Evolutionary conservation across 2,113 vertebrate genomes (phyloP).

Genomic region (Platanista minor): DNA sequence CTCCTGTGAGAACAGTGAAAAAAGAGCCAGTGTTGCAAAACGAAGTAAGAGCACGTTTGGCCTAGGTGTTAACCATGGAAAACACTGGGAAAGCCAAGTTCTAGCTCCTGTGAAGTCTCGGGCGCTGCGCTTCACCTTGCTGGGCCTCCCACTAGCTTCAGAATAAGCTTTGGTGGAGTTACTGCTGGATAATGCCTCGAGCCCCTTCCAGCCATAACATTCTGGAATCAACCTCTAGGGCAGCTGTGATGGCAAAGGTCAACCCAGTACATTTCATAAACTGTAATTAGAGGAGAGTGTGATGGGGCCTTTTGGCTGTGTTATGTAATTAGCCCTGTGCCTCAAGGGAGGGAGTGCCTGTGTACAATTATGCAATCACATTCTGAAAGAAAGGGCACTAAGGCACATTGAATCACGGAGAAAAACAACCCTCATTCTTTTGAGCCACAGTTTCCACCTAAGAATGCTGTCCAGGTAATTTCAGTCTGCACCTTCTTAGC

Average conservation of each 20-base stretch:
- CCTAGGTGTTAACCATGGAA: neutral
- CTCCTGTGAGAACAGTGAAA: neutral
- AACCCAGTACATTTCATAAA: constrained; percentile 18
- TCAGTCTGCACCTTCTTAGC: neutral
- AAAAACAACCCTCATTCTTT: neutral
- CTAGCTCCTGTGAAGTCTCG: neutral
- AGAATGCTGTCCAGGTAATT: neutral
- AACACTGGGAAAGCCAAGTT: neutral
- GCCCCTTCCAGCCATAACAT: neutral
- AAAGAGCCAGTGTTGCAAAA: neutral
- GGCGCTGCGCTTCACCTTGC: rapidly evolving
- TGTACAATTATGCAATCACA: neutral
- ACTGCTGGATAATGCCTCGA: neutral
- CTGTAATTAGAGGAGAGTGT: constrained; percentile 29
- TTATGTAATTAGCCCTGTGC: constrained; percentile 8
- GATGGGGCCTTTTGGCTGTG: neutral
- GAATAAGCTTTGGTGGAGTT: neutral
- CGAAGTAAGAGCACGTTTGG: neutral
- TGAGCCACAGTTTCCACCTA: neutral
- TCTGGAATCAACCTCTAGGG: constrained; percentile 11
- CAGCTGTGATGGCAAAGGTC: constrained; percentile 16
- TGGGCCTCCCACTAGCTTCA: neutral
- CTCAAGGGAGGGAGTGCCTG: neutral
- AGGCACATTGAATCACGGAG: neutral
- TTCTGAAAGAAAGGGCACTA: neutral